A percentile compares a stretch with the other conserved stretches of the same genome.
phyloP scores from a whole-genome alignment of 2,888 invertebrate species.

The Macrophya annulata region DNA sequence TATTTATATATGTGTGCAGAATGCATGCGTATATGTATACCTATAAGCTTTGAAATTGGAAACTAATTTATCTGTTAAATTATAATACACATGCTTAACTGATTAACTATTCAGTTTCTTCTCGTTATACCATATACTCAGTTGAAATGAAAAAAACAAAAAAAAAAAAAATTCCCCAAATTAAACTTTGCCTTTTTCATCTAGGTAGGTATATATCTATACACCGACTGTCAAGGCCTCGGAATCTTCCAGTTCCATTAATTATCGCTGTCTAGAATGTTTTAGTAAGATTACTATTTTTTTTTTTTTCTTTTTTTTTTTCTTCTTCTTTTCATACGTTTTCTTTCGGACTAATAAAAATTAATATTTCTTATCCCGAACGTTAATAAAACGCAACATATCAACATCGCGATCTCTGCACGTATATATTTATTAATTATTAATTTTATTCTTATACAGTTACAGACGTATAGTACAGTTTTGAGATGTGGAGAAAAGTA shows the following conservation, averaged over 20 bases:
- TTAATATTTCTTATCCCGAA: background rate
- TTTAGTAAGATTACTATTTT: background rate
- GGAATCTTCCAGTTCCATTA: slow-evolving; percentile 26
- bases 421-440: no score
- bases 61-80: background rate
- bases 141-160: background rate
- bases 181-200: background rate
- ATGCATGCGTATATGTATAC: background rate
- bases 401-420: no score
- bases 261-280: background rate
- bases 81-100: background rate
- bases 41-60: background rate
- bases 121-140: background rate
- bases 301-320: background rate
- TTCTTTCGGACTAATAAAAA: background rate
- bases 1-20: background rate
- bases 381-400: background rate
- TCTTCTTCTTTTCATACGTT: no score
- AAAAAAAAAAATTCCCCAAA: background rate
- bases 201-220: background rate
- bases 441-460: no score
- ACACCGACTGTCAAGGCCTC: background rate
- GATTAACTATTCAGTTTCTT: background rate
- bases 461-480: no score
- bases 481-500: no score